Evolutionary conservation across 2,888 invertebrate species (phyloP).

Genomic region (Steinernema carpocapsae): DNA sequence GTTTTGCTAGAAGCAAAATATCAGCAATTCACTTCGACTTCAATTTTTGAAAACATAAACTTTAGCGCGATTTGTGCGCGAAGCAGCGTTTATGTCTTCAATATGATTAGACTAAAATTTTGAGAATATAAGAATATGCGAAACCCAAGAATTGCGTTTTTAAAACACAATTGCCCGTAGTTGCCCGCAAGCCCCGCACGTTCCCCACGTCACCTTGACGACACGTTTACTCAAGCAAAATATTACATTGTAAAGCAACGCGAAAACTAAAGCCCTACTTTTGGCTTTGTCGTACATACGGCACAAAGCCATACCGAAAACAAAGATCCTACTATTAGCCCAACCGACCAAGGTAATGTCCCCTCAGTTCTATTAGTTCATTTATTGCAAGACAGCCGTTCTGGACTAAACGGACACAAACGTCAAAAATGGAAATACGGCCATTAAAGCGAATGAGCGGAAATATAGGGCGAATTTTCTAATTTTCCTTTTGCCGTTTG

Average conservation of each 20-base stretch:
- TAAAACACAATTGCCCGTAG: conserved; percentile 3
- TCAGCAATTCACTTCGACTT: no score
- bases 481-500: neutral
- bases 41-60: no score
- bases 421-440: neutral
- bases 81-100: no score
- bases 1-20: neutral
- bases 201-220: neutral
- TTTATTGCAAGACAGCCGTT: neutral
- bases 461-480: conserved; percentile 12
- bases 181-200: neutral
- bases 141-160: neutral
- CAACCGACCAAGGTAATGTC: conserved; percentile 54
- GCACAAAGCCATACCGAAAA: conserved; percentile 12
- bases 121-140: no score
- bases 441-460: conserved; percentile 4
- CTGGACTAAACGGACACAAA: neutral
- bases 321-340: conserved; percentile 55
- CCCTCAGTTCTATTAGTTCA: neutral
- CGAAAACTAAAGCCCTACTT: neutral
- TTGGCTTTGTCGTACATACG: conserved; percentile 1
- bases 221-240: neutral
- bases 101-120: no score
- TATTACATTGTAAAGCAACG: neutral
- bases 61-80: no score